phyloP scores from a whole-genome alignment of 2,888 invertebrate genomes.

The Agrotis ipsilon region DNA sequence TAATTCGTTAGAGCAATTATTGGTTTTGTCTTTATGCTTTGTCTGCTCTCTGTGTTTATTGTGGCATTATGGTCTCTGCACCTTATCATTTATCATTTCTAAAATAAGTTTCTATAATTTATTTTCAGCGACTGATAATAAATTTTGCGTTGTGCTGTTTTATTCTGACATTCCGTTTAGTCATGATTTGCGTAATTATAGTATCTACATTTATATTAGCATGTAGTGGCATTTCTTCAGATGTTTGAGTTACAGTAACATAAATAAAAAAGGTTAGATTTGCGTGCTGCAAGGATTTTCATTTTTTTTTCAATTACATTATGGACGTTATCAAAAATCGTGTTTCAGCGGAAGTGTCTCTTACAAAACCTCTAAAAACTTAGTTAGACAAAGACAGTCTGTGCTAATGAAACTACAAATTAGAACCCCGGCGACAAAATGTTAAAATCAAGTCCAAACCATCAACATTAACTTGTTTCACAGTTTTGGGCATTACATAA shows the following conservation, averaged over 20 bases:
- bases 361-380: background rate
- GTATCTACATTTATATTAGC: conserved; percentile 27
- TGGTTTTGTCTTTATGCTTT: conserved; percentile 50
- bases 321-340: background rate
- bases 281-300: too few species aligned
- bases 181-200: conserved; percentile 9
- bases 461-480: background rate
- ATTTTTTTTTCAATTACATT: background rate
- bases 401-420: conserved; percentile 46
- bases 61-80: conserved; percentile 44
- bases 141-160: background rate
- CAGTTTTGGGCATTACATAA: conserved; percentile 29
- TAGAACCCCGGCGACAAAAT: conserved; percentile 25
- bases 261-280: background rate
- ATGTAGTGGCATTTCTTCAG: conserved; percentile 10
- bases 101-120: conserved; percentile 40
- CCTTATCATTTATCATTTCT: conserved; percentile 41
- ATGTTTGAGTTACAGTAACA: conserved; percentile 2
- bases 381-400: background rate
- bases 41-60: conserved; percentile 46
- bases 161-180: conserved; percentile 1
- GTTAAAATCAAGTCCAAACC: conserved; percentile 13
- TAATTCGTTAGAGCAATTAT: conserved; percentile 55
- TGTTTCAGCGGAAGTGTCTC: conserved; percentile 19
- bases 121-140: conserved; percentile 8